Evolutionary conservation across 2,888 invertebrate genomes (phyloP).

Genomic region (Carcina quercana): DNA sequence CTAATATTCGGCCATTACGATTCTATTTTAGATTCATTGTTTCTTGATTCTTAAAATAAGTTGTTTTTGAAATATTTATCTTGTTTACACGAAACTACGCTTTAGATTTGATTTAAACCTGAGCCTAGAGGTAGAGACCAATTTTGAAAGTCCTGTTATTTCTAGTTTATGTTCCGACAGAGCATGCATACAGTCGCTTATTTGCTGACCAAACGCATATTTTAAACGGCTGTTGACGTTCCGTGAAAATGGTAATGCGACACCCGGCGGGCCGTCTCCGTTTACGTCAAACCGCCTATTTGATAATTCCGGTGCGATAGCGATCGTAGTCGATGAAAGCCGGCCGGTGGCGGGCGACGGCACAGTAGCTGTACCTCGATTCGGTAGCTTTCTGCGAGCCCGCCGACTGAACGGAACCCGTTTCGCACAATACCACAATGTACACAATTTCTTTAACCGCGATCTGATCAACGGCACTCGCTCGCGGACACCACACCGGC

Average conservation of each 20-base stretch:
- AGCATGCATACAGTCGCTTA: background rate
- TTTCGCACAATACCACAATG: slow-evolving; percentile 56
- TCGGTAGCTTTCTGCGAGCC: slow-evolving; percentile 45
- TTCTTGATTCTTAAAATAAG: no score
- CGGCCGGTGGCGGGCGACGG: slow-evolving; percentile 29
- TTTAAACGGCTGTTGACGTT: slow-evolving; percentile 49
- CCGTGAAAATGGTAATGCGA: slow-evolving; percentile 46
- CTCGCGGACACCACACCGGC: slow-evolving; percentile 54
- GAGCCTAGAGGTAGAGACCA: no score
- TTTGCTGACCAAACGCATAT: slow-evolving; percentile 36
- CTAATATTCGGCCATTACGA: no score
- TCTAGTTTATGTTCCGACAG: no score
- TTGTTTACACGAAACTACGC: no score
- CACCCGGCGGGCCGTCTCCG: slow-evolving; percentile 38
- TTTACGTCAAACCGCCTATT: slow-evolving; percentile 40
- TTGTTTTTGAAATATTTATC: no score
- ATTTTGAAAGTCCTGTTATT: no score
- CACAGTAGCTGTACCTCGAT: slow-evolving; percentile 40
- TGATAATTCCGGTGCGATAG: slow-evolving; percentile 35
- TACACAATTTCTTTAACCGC: slow-evolving; percentile 50
- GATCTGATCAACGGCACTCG: slow-evolving; percentile 46
- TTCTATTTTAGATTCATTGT: no score
- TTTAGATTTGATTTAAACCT: no score
- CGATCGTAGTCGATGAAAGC: slow-evolving; percentile 35
- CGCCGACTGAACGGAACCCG: slow-evolving; percentile 44